Evolutionary conservation across 2,797 vertebrate species (phyloP), one percentile per base, ranked within the genome.

Genomic region (Sebastes steindachneri): DNA sequence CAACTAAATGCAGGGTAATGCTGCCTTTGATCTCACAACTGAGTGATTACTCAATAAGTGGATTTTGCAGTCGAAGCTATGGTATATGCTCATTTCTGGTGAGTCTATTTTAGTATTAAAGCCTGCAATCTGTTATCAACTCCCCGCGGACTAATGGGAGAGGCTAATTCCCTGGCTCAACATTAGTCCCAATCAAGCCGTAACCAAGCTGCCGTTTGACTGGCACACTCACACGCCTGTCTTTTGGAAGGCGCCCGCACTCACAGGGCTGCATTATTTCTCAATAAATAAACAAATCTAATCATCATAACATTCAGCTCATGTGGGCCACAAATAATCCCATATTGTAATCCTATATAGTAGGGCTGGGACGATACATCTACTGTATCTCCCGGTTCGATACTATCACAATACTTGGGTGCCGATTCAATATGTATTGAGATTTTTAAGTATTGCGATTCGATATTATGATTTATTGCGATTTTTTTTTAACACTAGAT

Each of bases 91-190:
- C 29, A 55, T 87, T 86, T 79, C 41, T 78, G 62, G 57, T 67
- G 19, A 77, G 37, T 70, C 82, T 74, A 82, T 82, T 88, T 84
- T 77, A 63, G 81, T 64, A 85, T 74, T 79, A 86, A 58, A 80
- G 83, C 51, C 76, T 58, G 70, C 83, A 87, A 88, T 91, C 84
- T 89, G 82, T 90, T 87, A 86, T 87, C 84, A 87, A 75, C 84
- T 79, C 84, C 69, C 78, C 0, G 12, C 62, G 75, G 73, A 79
- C 63, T 77, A 87, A 86, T 81, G 51, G 73, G 31, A 76, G 69
- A 80, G 53, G 77, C 81, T 81, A 87, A 88, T 83, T 85, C 79
- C 68, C 54, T 77, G 69, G 73, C 80, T 87, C 80, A 77, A 78
- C 31, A 84, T 85, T 84, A 75, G 78, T 79, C 71, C 72, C 74